Conservation (phyloP, 2,113 vertebrate genomes). For the Agapornis roseicollis region DNA sequence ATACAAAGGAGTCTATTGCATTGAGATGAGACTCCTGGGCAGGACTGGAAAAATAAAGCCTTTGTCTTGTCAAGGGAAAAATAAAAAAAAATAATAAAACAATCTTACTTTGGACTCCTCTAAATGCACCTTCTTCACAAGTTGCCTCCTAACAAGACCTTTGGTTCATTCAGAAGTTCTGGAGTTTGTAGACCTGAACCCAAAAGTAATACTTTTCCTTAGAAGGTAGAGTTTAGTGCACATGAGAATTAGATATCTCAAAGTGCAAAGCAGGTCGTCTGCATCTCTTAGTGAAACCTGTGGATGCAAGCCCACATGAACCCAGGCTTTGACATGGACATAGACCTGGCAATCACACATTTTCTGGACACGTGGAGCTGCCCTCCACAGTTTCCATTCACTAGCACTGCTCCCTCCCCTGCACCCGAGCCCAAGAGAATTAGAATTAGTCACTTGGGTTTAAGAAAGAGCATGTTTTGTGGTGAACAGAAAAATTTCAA, state of each 20-base stretch:
- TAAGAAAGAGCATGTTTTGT: not conserved
- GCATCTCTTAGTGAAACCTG: not conserved
- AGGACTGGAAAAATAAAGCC: not conserved
- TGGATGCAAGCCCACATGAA: not conserved
- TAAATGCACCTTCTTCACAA: not conserved
- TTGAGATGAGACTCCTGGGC: not conserved
- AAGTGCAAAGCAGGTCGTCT: not conserved
- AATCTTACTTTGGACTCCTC: not conserved
- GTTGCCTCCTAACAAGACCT: not conserved
- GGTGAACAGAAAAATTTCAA: not conserved
- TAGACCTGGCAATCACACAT: rapidly evolving
- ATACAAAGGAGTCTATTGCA: not conserved
- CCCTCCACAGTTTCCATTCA: not conserved
- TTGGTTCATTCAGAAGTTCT: not conserved
- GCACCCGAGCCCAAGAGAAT: not conserved
- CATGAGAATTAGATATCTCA: not conserved
- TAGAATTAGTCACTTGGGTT: not conserved
- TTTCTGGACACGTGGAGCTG: not conserved
- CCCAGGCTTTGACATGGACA: not conserved
- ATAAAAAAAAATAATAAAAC: not conserved
- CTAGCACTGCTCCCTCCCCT: not conserved
- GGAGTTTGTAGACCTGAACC: not conserved
- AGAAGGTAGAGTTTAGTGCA: not conserved
- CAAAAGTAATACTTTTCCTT: not conserved
- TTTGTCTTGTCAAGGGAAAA: not conserved